Evolutionary conservation across 2,888 invertebrate species (phyloP).

Genomic region (Pristionchus entomophagus): DNA sequence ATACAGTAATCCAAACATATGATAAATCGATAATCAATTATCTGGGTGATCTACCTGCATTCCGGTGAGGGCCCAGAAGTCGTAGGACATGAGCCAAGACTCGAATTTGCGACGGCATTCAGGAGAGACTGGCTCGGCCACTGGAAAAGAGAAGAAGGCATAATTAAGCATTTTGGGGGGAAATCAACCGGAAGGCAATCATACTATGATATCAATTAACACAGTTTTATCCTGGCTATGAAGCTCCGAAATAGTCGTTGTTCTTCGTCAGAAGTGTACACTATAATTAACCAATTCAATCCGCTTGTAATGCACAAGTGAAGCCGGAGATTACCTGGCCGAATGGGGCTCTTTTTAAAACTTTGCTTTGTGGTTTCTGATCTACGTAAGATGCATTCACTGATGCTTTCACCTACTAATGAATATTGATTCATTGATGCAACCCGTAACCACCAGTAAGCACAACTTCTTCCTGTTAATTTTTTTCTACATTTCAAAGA

Average conservation of each 20-base stretch:
- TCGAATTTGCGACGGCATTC: slow-evolving; percentile 78
- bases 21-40: neutral
- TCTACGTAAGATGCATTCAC: no score
- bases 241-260: neutral
- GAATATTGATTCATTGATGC: no score
- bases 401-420: no score
- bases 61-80: slow-evolving; percentile 86
- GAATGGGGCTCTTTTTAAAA: no score
- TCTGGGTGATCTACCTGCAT: slow-evolving; percentile 78
- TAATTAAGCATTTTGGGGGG: neutral
- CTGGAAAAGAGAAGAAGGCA: slow-evolving; percentile 20
- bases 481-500: no score
- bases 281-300: neutral
- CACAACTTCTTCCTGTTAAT: no score
- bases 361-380: no score
- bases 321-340: neutral
- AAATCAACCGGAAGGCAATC: no score
- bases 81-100: slow-evolving; percentile 87
- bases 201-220: no score
- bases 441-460: no score
- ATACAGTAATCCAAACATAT: no score
- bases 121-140: slow-evolving; percentile 51
- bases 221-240: neutral
- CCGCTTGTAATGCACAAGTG: neutral
- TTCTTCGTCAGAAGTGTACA: neutral